Evolutionary conservation across 2,797 vertebrate genomes (phyloP).

Genomic region (Cossypha caffra): DNA sequence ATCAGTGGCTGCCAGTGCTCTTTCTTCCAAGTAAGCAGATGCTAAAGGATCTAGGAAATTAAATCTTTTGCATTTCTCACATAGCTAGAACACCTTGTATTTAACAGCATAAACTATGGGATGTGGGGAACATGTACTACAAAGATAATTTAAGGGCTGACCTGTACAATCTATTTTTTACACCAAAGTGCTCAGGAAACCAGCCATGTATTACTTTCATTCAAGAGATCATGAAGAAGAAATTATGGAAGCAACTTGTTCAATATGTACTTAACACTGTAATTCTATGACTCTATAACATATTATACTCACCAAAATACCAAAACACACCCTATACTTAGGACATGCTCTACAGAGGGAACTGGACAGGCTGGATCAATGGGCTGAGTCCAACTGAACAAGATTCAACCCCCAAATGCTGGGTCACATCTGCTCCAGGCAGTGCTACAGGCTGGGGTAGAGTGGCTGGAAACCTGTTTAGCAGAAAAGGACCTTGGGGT

Average conservation of each 20-base stretch:
- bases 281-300: neutral
- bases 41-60: neutral
- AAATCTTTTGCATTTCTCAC: neutral
- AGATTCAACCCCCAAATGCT: neutral
- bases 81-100: neutral
- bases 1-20: neutral
- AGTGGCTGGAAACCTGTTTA: neutral
- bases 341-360: neutral
- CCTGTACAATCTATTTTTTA: neutral
- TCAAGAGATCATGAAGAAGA: neutral
- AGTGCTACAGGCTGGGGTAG: neutral
- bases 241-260: neutral
- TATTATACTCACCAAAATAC: neutral
- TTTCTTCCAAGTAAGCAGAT: neutral
- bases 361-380: neutral
- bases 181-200: neutral
- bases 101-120: neutral
- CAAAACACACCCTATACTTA: neutral
- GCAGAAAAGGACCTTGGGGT: neutral
- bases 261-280: neutral
- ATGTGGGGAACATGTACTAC: accelerated
- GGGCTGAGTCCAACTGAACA: too few relatives aligned
- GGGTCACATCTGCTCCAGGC: neutral
- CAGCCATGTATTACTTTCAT: neutral
- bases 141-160: neutral